phyloP scores from a whole-genome alignment of 1,140 invertebrate genomes.

The Drosophila lowei region DNA sequence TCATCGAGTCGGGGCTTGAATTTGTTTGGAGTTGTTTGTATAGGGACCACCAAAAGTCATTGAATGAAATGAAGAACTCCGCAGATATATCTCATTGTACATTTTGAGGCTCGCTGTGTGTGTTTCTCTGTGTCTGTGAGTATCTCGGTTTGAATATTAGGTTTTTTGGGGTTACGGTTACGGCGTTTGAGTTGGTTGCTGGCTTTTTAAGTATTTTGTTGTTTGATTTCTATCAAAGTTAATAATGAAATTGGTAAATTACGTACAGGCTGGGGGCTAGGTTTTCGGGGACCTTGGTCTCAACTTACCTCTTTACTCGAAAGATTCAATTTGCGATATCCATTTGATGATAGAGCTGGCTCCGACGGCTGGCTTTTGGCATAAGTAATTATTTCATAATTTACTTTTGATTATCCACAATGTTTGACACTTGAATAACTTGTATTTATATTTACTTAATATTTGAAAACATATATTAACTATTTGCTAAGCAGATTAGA shows the following conservation, averaged over 20 bases:
- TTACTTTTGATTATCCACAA: slow-evolving; percentile 54
- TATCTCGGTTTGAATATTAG: slow-evolving; percentile 10
- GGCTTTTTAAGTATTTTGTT: slow-evolving; percentile 76
- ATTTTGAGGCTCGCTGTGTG: neutral
- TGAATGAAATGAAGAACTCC: slow-evolving; percentile 80
- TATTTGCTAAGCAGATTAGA: slow-evolving; percentile 41
- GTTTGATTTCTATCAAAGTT: slow-evolving; percentile 80
- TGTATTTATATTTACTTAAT: slow-evolving; percentile 53
- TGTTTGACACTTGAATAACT: slow-evolving; percentile 72
- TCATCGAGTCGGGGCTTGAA: slow-evolving; percentile 75
- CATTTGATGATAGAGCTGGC: slow-evolving; percentile 56
- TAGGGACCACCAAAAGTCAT: slow-evolving; percentile 82
- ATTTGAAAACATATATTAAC: slow-evolving; percentile 32
- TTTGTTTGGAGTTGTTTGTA: slow-evolving; percentile 81
- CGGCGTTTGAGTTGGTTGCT: slow-evolving; percentile 32
- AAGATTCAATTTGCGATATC: slow-evolving; percentile 79
- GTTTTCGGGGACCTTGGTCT: slow-evolving; percentile 43
- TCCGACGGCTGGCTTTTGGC: slow-evolving; percentile 32
- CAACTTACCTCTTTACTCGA: slow-evolving; percentile 66
- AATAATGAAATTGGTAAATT: slow-evolving; percentile 80
- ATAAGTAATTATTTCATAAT: slow-evolving; percentile 60
- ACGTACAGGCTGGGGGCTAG: slow-evolving; percentile 45
- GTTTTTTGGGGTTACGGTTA: slow-evolving; percentile 25
- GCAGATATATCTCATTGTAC: slow-evolving; percentile 62
- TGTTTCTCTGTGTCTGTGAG: slow-evolving; percentile 10